phyloP scores from a whole-genome alignment of 1,140 invertebrate species.

The Sarcophaga peregrina region DNA sequence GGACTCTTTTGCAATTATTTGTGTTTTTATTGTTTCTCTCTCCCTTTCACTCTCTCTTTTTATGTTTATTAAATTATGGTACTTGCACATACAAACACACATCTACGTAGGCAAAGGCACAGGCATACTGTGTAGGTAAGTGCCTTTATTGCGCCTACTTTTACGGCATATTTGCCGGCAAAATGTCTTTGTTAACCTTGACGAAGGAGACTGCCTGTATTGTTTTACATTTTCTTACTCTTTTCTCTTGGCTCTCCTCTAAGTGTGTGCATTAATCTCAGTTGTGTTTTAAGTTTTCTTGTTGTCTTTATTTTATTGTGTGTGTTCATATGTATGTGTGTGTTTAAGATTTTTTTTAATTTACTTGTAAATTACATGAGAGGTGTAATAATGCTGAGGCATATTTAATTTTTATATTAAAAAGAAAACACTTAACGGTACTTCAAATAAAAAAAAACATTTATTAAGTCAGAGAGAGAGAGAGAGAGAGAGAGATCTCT shows the following conservation, averaged over 20 bases:
- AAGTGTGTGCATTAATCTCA: neutral
- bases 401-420: neutral
- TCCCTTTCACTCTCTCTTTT: neutral
- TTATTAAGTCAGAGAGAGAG: too few relatives aligned
- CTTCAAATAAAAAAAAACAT: too few relatives aligned
- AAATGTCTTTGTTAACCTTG: neutral
- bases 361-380: conserved; percentile 13
- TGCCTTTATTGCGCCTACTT: too few relatives aligned
- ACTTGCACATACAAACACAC: too few relatives aligned
- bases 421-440: too few relatives aligned
- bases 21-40: neutral
- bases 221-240: neutral
- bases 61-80: neutral
- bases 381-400: conserved; percentile 1
- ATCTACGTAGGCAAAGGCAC: too few relatives aligned
- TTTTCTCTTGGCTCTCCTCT: neutral
- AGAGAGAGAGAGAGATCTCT: too few relatives aligned
- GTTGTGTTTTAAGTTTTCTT: neutral
- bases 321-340: too few relatives aligned
- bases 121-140: too few relatives aligned
- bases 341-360: neutral
- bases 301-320: neutral
- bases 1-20: neutral
- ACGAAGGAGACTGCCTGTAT: conserved; percentile 5
- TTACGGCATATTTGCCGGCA: too few relatives aligned